Evolutionary conservation across 2,888 invertebrate species (phyloP).

Genomic region (Clistopyga incitator): DNA sequence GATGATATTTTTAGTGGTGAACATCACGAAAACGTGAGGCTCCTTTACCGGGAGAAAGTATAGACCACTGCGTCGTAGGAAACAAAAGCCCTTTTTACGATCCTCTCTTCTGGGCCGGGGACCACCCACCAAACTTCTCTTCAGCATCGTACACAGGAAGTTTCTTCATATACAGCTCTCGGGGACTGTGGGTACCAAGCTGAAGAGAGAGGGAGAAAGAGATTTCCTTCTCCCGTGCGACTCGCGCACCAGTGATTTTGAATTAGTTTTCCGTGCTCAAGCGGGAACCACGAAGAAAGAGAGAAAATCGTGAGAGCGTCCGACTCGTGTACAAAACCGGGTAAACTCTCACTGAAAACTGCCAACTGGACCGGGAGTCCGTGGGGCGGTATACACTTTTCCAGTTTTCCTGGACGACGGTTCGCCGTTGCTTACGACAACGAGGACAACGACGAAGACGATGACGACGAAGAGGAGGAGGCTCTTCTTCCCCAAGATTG

Average conservation of each 20-base stretch:
- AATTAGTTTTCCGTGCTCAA: slow-evolving; percentile 63
- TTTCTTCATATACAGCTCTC: slow-evolving; percentile 51
- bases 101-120: slow-evolving; percentile 23
- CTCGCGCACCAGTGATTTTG: slow-evolving; percentile 61
- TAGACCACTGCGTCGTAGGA: slow-evolving; percentile 43
- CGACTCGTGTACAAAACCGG: slow-evolving; percentile 45
- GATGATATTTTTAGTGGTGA: slow-evolving; percentile 54
- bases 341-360: slow-evolving; percentile 53
- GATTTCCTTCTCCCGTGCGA: slow-evolving; percentile 48
- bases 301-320: slow-evolving; percentile 5
- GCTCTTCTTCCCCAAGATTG: slow-evolving; percentile 39
- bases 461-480: background rate
- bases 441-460: slow-evolving; percentile 35
- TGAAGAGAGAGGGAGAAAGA: slow-evolving; percentile 37
- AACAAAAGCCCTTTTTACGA: slow-evolving; percentile 67
- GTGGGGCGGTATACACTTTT: background rate
- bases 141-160: slow-evolving; percentile 52
- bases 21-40: slow-evolving; percentile 25
- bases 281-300: background rate
- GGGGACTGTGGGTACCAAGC: slow-evolving; percentile 42
- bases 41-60: slow-evolving; percentile 39
- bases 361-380: slow-evolving; percentile 41
- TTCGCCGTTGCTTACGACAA: slow-evolving; percentile 34
- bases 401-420: slow-evolving; percentile 24
- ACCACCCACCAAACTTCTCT: slow-evolving; percentile 48